Conservation (phyloP, 2,113 vertebrate genomes). For the Echinops telfairi region DNA sequence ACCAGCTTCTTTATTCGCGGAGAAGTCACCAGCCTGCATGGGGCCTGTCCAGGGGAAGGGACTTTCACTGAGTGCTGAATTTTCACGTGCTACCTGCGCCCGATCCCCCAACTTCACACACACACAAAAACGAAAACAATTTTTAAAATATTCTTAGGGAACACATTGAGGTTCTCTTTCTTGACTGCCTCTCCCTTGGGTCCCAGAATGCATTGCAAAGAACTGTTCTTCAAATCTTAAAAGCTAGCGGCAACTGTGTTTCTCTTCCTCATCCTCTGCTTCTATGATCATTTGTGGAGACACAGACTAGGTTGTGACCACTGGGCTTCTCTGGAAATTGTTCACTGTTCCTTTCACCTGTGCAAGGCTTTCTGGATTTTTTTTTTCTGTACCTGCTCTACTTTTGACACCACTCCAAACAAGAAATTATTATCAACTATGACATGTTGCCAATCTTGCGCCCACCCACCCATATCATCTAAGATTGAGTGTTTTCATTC, state of each 20-base stretch:
- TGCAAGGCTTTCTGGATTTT: neutral
- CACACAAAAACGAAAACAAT: neutral
- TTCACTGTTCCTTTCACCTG: neutral
- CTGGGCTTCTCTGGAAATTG: neutral
- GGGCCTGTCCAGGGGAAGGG: conserved; percentile 46
- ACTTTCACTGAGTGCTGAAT: conserved; percentile 49
- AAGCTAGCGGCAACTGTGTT: neutral
- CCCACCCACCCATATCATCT: neutral
- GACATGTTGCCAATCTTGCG: neutral
- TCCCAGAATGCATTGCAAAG: conserved; percentile 8
- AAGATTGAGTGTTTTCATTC: conserved; percentile 16
- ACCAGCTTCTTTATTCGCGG: neutral
- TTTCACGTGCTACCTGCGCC: conserved; percentile 40
- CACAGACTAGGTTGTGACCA: neutral
- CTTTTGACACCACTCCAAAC: neutral
- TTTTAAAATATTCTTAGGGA: conserved; percentile 8
- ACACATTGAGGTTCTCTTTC: neutral
- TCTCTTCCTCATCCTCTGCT: neutral
- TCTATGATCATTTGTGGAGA: neutral
- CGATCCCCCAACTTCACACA: conserved; percentile 23
- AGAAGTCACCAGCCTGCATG: neutral
- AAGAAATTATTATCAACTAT: neutral
- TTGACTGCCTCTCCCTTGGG: neutral
- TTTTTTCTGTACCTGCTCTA: neutral
- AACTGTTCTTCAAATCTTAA: neutral